phyloP scores from a whole-genome alignment of 2,888 invertebrate species.

The Lymantria dispar region DNA sequence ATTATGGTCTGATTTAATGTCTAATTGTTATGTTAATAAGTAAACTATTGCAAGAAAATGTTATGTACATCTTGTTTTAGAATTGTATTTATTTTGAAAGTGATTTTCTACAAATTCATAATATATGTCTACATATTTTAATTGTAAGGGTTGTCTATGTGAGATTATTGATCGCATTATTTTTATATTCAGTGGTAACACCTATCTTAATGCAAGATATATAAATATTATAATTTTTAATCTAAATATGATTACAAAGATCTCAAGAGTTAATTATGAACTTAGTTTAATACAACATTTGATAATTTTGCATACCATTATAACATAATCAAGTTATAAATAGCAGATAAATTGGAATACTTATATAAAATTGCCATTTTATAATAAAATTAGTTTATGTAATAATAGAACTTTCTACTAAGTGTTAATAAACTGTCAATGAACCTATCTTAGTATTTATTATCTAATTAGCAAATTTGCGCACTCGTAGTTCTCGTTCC shows the following conservation, averaged over 20 bases:
- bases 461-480: not conserved
- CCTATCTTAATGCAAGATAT: conserved; percentile 23
- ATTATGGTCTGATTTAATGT: too few relatives aligned
- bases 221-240: conserved; percentile 26
- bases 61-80: too few relatives aligned
- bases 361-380: conserved; percentile 66
- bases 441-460: conserved; percentile 17
- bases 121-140: conserved; percentile 37
- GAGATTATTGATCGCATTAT: conserved; percentile 73
- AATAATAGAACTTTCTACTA: conserved; percentile 70
- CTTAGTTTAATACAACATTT: conserved; percentile 33
- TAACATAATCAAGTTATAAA: conserved; percentile 18
- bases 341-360: conserved; percentile 46
- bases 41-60: too few relatives aligned
- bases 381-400: conserved; percentile 44
- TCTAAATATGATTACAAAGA: conserved; percentile 41
- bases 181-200: conserved; percentile 57
- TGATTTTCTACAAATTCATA: conserved; percentile 10
- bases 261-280: conserved; percentile 50
- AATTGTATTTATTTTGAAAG: conserved; percentile 5
- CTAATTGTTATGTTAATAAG: too few relatives aligned
- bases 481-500: too few relatives aligned
- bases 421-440: conserved; percentile 69
- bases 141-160: conserved; percentile 61
- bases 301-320: conserved; percentile 26